Base-by-base conservation (phyloP, 1,140 invertebrate species). In the Ericerus pela region DNA sequence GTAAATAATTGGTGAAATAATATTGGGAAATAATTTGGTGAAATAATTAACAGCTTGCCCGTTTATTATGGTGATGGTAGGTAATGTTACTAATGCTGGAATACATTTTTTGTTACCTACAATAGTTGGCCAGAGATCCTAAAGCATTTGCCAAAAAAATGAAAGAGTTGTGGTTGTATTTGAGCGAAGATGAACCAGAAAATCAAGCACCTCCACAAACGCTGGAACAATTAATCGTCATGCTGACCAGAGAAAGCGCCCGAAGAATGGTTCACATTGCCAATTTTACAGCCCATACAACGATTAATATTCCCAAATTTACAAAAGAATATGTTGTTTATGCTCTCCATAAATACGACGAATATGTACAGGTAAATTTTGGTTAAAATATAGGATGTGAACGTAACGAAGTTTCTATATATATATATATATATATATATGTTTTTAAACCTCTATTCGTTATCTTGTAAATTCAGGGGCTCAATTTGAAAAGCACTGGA, bases 121-220 rank as follows among this genome's bases (percentile, higher is more conserved):
- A 10, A 20, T 61, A 86, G 84, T 68, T 87, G 57, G 80, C 78
- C 4, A 85, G 76, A 37, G 83, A 87, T 69, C 85, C 85, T 1
- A 83, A 77, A 60, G 66, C 79, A 30, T 84, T 84, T n/a, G 72
- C 77, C 63, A 69, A 79, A 62, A 84, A 84, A 64, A 79, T 80
- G 1, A 79, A 78, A 58, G 79, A 80, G 59, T 64, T 86, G 6
- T 87, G 83, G 79, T 64, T 65, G 1, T 73, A 75, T 10, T 68
- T 88, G 28, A 85, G 82, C 61, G 68, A 79, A 57, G 77, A 84
- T 18, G 85, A 88, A 63, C 84, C 84, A 0, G 84, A 85, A 67
- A 88, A 88, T 69, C 85, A 88, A 68, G 79, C 81, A 1, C 75
- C 82, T 47, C 85, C 85, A 0, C 72, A 75, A 47, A 85, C 80